Percentiles rank a stretch among this genome's conserved stretches.
These are phyloP conservation scores for Mormyrus iriodes DNA, from an alignment of 2,113 vertebrate species.

Conservation along the genomic window DNA sequence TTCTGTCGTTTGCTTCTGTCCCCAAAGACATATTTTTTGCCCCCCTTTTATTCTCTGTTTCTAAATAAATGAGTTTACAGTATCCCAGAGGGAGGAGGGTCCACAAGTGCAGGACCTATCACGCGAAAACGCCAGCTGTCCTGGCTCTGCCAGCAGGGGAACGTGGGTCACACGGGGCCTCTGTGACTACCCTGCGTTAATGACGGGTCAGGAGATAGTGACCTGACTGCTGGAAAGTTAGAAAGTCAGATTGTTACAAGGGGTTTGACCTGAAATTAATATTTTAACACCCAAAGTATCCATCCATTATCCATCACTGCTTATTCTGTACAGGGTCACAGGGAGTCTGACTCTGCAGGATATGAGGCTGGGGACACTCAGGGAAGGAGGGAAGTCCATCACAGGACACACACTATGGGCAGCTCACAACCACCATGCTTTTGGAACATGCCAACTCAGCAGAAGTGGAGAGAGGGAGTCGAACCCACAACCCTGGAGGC, in stretches of 20 bases:
- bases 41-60: constrained; percentile 32
- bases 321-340: too few species aligned
- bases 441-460: background rate
- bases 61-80: constrained; percentile 41
- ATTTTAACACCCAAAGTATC: too few species aligned
- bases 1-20: constrained; percentile 15
- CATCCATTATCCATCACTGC: too few species aligned
- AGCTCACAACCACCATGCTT: background rate
- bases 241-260: too few species aligned
- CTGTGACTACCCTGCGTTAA: background rate
- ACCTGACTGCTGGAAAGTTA: too few species aligned
- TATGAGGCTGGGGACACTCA: background rate
- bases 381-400: background rate
- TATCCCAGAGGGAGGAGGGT: background rate
- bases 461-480: background rate
- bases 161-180: background rate
- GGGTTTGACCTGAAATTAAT: too few species aligned
- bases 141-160: background rate
- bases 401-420: background rate
- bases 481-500: background rate
- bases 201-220: background rate
- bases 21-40: constrained; percentile 32
- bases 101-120: background rate
- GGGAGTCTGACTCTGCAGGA: too few species aligned
- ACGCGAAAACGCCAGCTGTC: background rate